Conservation (phyloP, 2,797 vertebrate genomes). For the Percopsis omiscomaycus region DNA sequence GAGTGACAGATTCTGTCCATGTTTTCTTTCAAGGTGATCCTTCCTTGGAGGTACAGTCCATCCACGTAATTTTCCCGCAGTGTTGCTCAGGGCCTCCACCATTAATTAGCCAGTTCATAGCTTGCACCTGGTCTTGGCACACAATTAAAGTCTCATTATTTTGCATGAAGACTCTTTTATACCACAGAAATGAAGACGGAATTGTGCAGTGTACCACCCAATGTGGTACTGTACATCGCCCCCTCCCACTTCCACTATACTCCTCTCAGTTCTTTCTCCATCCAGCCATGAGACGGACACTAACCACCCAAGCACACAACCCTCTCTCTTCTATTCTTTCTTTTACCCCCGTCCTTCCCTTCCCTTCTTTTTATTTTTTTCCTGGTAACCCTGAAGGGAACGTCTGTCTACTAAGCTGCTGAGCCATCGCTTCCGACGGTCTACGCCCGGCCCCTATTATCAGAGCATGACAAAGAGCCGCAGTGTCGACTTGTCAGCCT, state of each 20-base stretch:
- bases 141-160: constrained; percentile 41
- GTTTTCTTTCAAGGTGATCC: constrained; percentile 58
- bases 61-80: constrained; percentile 65
- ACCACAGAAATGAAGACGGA: background rate
- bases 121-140: constrained; percentile 52
- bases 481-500: constrained; percentile 71
- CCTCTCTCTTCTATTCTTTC: constrained; percentile 12
- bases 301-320: constrained; percentile 25
- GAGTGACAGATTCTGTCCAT: constrained; percentile 36
- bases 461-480: constrained; percentile 71
- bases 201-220: background rate
- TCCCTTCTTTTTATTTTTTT: constrained; percentile 31
- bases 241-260: background rate
- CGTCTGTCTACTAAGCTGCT: constrained; percentile 64
- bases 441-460: constrained; percentile 68
- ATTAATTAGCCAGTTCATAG: constrained; percentile 70
- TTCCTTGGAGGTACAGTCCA: constrained; percentile 58
- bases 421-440: constrained; percentile 54
- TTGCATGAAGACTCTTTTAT: background rate
- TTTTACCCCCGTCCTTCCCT: background rate
- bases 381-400: constrained; percentile 53
- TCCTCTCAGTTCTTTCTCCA: constrained; percentile 13
- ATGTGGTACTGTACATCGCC: background rate
- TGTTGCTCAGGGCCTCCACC: constrained; percentile 68
- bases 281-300: constrained; percentile 20